Evolutionary conservation across 2,113 vertebrate genomes (phyloP), one percentile per base, ranked within the genome.

Genomic region (Amphilophus citrinellus): DNA sequence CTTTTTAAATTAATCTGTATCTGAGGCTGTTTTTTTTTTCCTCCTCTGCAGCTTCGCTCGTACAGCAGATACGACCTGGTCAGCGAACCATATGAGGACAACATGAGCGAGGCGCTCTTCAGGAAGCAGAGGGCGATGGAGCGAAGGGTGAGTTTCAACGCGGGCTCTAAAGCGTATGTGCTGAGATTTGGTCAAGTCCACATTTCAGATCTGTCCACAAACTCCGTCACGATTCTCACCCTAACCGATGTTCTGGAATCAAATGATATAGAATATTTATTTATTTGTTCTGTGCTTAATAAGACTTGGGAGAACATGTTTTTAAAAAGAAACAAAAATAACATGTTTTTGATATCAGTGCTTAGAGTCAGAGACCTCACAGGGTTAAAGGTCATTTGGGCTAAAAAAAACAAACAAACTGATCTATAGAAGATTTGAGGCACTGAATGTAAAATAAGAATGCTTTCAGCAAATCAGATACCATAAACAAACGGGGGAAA

Each of bases 21-120:
- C 3, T 83, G 37, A 83, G 7, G 20, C 32, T n/a, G 5, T 13
- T 4, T 10, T 17, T 76, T 76, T 10, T 71, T 11, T 62, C 1
- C 30, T 50, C 39, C 68, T 17, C 4, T 35, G 18, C 93, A 99
- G 98, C 87, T 99, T 39, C 96, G 97, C 18, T 99, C 98, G 7
- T 99, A 99, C 95, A 99, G 97, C 90, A 94, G 98, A 80, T 98
- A 99, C 90, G 97, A 98, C 0, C 96, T 99, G 60, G 88, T 98
- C 84, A 95, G 96, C 0, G 98, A 99, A 85, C 97, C 97, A 1
- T 96, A 96, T 0, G 98, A 99, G 92, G 97, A 98, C 15, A 94
- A 96, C 65, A 95, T 97, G 96, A 98, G 97, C 85, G 97, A 98
- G 94, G 94, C 97, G 84, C 95, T 96, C 11, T 95, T 99, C 82